Base-by-base conservation (phyloP, 2,797 vertebrate genomes). In the Valencia hispanica region DNA sequence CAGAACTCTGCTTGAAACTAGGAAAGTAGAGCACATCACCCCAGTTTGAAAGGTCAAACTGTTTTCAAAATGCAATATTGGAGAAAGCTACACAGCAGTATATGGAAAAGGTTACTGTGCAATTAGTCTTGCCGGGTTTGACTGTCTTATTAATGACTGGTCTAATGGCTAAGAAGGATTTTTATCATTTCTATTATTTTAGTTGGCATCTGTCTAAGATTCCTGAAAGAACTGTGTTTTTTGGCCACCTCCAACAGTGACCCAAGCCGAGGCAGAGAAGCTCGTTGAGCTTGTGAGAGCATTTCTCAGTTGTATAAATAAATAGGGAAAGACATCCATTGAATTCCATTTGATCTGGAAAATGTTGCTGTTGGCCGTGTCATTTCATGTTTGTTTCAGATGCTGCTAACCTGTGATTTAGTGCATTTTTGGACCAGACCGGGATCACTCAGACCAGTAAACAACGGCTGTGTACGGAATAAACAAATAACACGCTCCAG, bases 401-500 rank as follows among this genome's bases (percentile, higher is more conserved):
- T 87, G 88, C 82, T 85, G 73, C 88, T 87, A 90, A 92, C 81
- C 83, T 68, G 88, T 92, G 88, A 93, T 93, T 94, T 86, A 92
- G 83, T 88, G 83, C 86, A 91, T 91, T 91, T 94, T 93, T 92
- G 89, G 85, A 82, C 77, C 51, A 70, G 25, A 80, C 83, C 74
- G 32, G 86, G 84, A 88, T 93, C 92, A 81, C 85, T 75, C 80
- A 88, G 79, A 45, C 83, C 88, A 81, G 90, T 91, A 93, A 94
- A 94, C 89, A 94, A 91, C 79, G 86, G 91, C 84, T 90, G 85
- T 82, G 84, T 86, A 78, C 3, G 80, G 73, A 86, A 84, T 91
- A 93, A 94, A 94, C 91, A 93, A 92, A 94, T 93, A 91, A 92
- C 90, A 93, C 79, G 87, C 86, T 93, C 90, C 88, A 91, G 86